phyloP scores from a whole-genome alignment of 2,113 vertebrate species.

The Xyliphius kryptos region DNA sequence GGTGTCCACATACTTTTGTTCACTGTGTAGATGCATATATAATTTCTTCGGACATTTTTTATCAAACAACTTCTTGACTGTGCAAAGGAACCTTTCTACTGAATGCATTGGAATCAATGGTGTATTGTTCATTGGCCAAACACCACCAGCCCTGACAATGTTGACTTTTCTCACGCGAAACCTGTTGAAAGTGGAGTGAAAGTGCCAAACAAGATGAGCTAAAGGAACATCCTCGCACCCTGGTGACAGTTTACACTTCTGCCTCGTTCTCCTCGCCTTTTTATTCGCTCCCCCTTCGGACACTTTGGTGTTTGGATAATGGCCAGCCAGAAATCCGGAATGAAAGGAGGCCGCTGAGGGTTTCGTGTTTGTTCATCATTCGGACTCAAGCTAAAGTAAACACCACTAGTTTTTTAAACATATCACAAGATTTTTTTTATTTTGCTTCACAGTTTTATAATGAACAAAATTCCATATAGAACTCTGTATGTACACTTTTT shows the following conservation, averaged over 20 bases:
- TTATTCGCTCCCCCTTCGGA: constrained; percentile 29
- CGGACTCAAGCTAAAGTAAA: neutral
- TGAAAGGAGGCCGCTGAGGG: constrained; percentile 20
- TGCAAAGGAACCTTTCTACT: neutral
- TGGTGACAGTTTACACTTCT: constrained; percentile 52
- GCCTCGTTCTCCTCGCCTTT: constrained; percentile 24
- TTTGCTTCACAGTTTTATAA: constrained; percentile 53
- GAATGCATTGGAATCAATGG: neutral
- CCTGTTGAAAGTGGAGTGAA: constrained; percentile 27
- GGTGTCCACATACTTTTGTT: too few relatives aligned
- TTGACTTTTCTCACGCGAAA: constrained; percentile 38
- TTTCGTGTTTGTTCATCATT: too few relatives aligned
- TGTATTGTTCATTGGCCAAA: constrained; percentile 25
- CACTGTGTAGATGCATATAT: too few relatives aligned
- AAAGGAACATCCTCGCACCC: constrained; percentile 57
- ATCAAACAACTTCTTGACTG: too few relatives aligned
- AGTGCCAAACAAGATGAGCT: constrained; percentile 15
- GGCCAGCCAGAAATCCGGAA: constrained; percentile 51
- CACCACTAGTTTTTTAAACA: neutral
- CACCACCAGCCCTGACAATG: constrained; percentile 7
- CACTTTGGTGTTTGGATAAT: constrained; percentile 51
- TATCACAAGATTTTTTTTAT: constrained; percentile 51
- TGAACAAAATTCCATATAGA: constrained; percentile 57
- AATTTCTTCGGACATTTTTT: too few relatives aligned
- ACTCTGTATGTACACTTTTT: constrained; percentile 64